phyloP scores from a whole-genome alignment of 2,797 vertebrate species.

The Mormyrus hasselquistii region DNA sequence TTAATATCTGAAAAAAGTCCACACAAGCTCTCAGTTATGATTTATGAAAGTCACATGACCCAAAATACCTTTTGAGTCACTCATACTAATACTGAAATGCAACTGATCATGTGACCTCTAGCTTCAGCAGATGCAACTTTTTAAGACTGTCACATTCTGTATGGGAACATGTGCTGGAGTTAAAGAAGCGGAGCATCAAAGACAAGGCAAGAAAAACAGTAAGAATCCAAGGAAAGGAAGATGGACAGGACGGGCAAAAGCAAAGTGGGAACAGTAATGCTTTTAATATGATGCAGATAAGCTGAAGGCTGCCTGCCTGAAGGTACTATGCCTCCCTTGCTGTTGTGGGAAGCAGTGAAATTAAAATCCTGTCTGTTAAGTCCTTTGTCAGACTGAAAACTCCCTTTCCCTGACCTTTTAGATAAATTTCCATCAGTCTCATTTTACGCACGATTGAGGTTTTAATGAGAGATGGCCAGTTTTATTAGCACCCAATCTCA shows the following conservation, averaged over 20 bases:
- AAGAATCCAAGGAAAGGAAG: neutral
- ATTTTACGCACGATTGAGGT: constrained; percentile 92
- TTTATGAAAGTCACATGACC: neutral
- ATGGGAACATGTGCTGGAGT: neutral
- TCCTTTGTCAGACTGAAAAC: constrained; percentile 76
- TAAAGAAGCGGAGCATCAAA: neutral
- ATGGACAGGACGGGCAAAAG: neutral
- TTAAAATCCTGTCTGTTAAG: constrained; percentile 91
- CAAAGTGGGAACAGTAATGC: neutral
- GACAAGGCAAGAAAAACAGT: neutral
- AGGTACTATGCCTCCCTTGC: constrained; percentile 65
- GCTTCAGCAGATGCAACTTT: neutral
- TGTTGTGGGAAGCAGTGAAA: constrained; percentile 78
- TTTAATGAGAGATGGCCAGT: constrained; percentile 89
- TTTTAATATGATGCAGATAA: constrained; percentile 10
- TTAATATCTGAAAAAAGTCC: neutral
- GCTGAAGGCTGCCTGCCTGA: constrained; percentile 59
- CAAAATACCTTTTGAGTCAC: neutral
- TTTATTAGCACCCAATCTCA: constrained; percentile 76
- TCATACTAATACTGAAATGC: neutral
- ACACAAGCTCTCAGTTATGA: neutral
- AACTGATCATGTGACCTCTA: neutral
- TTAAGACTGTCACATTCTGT: neutral
- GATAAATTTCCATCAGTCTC: constrained; percentile 88
- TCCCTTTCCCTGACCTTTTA: constrained; percentile 75